Conservation (phyloP, 2,888 invertebrate species). For the Trissolcus japonicus region DNA sequence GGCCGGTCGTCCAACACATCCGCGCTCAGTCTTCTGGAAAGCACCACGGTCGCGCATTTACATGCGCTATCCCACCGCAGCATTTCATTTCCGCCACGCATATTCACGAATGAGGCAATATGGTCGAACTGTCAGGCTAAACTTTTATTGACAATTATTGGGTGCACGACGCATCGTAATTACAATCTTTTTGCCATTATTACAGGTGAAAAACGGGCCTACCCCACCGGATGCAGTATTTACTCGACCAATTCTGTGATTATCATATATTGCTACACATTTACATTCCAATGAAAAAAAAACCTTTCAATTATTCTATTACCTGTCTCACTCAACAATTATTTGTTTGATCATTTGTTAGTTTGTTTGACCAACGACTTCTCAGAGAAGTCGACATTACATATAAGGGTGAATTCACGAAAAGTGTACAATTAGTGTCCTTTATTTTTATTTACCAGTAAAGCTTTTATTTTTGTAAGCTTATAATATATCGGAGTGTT, state of each 20-base stretch:
- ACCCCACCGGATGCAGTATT: conserved; percentile 25
- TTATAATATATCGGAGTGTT: no score
- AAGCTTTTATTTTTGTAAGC: no score
- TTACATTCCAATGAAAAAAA: no score
- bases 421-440: no score
- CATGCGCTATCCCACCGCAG: conserved; percentile 44
- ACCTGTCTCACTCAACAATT: no score
- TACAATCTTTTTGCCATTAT: conserved; percentile 51
- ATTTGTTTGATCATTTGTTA: no score
- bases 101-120: conserved; percentile 43
- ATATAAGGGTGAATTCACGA: no score
- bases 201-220: conserved; percentile 31
- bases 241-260: conserved; percentile 27
- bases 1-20: conserved; percentile 27
- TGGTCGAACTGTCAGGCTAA: conserved; percentile 32
- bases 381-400: no score
- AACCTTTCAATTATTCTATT: no score
- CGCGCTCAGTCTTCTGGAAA: conserved; percentile 48
- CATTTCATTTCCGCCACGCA: conserved; percentile 55
- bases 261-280: no score
- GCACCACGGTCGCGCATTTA: conserved; percentile 37
- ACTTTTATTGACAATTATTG: conserved; percentile 54
- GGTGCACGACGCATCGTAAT: conserved; percentile 38
- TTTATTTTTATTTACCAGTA: no score
- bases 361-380: no score